Evolutionary conservation across 2,888 invertebrate genomes (phyloP), one percentile per base, ranked within the genome.

Genomic region (Chelonus formosanus): DNA sequence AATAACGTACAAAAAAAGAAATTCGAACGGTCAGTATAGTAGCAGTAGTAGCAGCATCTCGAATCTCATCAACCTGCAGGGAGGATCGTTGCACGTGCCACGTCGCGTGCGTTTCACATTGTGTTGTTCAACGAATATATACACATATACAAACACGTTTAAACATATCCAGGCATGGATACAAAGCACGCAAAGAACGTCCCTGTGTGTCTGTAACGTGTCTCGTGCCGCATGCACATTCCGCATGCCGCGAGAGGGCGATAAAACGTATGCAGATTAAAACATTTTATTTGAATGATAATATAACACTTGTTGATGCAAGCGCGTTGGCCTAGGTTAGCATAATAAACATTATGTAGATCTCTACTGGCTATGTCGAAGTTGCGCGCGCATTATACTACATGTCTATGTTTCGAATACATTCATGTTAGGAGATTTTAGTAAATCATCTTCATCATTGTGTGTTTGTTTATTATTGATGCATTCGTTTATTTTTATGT

Each of bases 201-300:
- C 66, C 53, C 53, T 60, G 50, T 65, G 72, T 74, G 75, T 74
- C 75, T 75, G 76, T 73, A 71, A 73, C 79, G 77, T 77, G 80
- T 80, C 79, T 78, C 79, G 79, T 78, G 80, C 76, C 78, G 76
- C 73, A 73, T 77, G 75, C 75, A 76, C 79, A 78, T 79, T 80
- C 78, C 78, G 79, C 78, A 77, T 77, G 76, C 78, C 76, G 76
- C 76, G 76, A 81, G 81, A 81, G 81, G 77, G 78, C 80, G 82
- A 83, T 83, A 82, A 83, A 83, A 81, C 83, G 82, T 82, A 83
- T 82, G 83, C 83, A 83, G 83, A 83, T 83, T 83, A 82, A 83
- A 83, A 83, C 83, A 83, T 83, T 83, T 83, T 83, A 82, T 83
- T 83, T 83, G 82, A 83, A 83, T 83, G 82, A 83, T 83, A 82